Evolutionary conservation across 1,140 invertebrate genomes (phyloP), one percentile per base, ranked within the genome.

Genomic region (Tetragonula clypearis): DNA sequence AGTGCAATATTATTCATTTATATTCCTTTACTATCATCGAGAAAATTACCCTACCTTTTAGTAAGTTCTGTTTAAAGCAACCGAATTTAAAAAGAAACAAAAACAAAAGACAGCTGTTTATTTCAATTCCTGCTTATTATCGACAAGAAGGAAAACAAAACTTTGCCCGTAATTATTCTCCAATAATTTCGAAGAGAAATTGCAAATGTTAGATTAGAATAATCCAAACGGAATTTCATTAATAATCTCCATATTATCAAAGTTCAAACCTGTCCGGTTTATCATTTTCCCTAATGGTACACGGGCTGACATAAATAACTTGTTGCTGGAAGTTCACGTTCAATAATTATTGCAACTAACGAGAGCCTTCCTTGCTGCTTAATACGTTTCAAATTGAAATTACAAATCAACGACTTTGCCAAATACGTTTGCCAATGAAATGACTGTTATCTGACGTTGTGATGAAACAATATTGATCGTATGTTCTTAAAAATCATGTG

Each of bases 331-430:
- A 35, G 5, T 60, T 9, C 74, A 15, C 23, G 55, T 60, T n/a
- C 71, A 53, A 5, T 76, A 76, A 76, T 76, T 60, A 21, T 21
- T 58, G 19, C 14, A 41, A 35, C 74, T 76, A 60, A 76, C 23
- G 74, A 76, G 35, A 9, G 21, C 5, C 14, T 21, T 6, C 56
- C 56, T 60, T 60, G 21, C 49, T 41, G 55, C 35, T 60, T 58
- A 17, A 2, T 19, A 17, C 17, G 4, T 9, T 58, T 41, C 23
- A 5, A 23, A 58, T 30, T 19, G 53, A 58, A 58, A 58, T 60
- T 60, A 76, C 21, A 60, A 62, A 14, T 17, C 71, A 1, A 23
- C 14, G 23, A 73, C 41, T 53, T 73, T 8, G 8, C 8, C 71
- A 17, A 73, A 53, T 53, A 53, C 23, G 41, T 17, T 72, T 15